These are phyloP conservation scores for Trichonephila inaurata DNA, from an alignment of 1,140 invertebrate genomes.

Conservation along the genomic window DNA sequence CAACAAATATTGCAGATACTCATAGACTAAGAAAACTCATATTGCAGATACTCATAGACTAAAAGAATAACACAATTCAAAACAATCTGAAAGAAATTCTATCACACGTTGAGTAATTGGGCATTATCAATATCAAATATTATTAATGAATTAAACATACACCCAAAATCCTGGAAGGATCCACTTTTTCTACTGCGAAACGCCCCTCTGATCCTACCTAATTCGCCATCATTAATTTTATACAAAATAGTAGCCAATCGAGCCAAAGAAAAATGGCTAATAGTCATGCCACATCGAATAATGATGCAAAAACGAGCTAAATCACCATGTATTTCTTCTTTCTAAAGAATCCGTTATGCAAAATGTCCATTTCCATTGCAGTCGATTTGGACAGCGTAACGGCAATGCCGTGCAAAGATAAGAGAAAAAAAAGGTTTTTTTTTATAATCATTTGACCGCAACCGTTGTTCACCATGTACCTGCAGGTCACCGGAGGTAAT, in stretches of 20 bases:
- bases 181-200: no score
- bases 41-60: no score
- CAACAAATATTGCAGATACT: no score
- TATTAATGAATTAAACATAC: no score
- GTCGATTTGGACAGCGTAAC: not conserved
- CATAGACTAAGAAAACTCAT: no score
- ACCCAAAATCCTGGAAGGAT: no score
- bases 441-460: constrained; percentile 7
- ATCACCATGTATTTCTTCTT: not conserved
- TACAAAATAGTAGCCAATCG: no score
- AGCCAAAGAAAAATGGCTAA: no score
- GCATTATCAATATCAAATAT: not conserved
- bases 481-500: constrained; percentile 36
- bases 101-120: not conserved
- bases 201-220: no score
- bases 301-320: not conserved
- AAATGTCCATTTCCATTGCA: not conserved
- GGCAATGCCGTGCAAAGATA: not conserved
- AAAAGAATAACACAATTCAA: no score
- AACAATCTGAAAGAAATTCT: not conserved
- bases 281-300: no score
- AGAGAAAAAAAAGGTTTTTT: not conserved
- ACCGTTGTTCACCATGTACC: constrained; percentile 14
- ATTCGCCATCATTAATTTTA: no score
- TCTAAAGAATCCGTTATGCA: not conserved